Conservation (phyloP, 2,797 vertebrate genomes). For the Telmatherina bonti region DNA sequence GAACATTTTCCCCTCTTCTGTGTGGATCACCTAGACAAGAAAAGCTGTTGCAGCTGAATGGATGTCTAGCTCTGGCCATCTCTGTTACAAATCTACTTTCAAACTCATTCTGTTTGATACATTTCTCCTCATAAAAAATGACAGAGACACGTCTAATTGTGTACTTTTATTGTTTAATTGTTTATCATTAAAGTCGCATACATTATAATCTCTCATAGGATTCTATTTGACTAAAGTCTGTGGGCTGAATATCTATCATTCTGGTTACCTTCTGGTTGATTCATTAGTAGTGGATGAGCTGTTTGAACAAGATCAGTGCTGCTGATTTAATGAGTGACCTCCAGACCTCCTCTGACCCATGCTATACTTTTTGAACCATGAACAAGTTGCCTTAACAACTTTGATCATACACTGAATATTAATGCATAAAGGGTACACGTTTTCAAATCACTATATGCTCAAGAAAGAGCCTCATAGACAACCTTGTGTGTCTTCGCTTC, state of each 20-base stretch:
- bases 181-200: conserved; percentile 84
- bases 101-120: neutral
- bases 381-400: conserved; percentile 37
- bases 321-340: conserved; percentile 47
- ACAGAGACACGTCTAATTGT: conserved; percentile 64
- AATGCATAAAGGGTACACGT: conserved; percentile 22
- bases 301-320: conserved; percentile 55
- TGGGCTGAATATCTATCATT: conserved; percentile 67
- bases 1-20: neutral
- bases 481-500: conserved; percentile 54
- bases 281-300: conserved; percentile 53
- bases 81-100: neutral
- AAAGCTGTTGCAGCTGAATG: neutral
- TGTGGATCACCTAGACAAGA: neutral
- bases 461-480: conserved; percentile 33
- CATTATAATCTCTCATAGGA: conserved; percentile 83
- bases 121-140: conserved; percentile 29
- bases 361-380: conserved; percentile 38
- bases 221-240: conserved; percentile 80
- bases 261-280: conserved; percentile 61
- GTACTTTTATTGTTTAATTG: conserved; percentile 81
- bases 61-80: neutral
- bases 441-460: conserved; percentile 41
- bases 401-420: conserved; percentile 40
- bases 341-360: conserved; percentile 45